These are phyloP conservation scores for Scytalopus superciliaris DNA, from an alignment of 2,113 vertebrate genomes.

Conservation along the genomic window DNA sequence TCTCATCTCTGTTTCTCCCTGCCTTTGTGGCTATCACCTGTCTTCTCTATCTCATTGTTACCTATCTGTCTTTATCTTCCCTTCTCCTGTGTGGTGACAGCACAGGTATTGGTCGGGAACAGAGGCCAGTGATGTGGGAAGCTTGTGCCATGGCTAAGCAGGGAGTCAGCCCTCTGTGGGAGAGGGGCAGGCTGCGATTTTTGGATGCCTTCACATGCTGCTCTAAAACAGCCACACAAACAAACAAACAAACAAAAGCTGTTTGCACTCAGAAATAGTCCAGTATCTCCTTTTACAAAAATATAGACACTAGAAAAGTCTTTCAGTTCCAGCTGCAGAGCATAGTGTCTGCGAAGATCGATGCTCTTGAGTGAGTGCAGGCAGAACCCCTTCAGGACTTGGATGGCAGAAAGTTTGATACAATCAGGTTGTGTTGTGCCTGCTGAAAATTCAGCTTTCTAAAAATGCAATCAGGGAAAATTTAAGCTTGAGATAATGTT, in stretches of 20 bases:
- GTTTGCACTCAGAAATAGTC: background rate
- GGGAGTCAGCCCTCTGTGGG: background rate
- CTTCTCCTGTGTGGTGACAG: background rate
- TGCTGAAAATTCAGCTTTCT: background rate
- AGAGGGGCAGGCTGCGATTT: background rate
- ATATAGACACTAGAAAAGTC: background rate
- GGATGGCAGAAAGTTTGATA: background rate
- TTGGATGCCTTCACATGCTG: background rate
- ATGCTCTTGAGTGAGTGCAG: background rate
- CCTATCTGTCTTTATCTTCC: background rate
- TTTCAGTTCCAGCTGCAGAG: background rate
- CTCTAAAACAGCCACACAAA: background rate
- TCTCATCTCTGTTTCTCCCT: background rate
- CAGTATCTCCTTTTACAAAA: background rate
- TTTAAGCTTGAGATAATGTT: background rate
- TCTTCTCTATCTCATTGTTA: background rate
- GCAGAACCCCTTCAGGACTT: background rate
- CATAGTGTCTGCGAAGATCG: background rate
- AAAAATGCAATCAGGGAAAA: background rate
- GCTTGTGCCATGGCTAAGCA: rapidly evolving
- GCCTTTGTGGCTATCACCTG: background rate
- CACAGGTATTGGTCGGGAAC: rapidly evolving
- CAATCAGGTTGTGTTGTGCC: background rate
- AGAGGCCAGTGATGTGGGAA: rapidly evolving
- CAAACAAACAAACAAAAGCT: background rate